Evolutionary conservation across 2,113 vertebrate species (phyloP), one percentile per base, ranked within the genome.

Genomic region (Nansenia antarctica): DNA sequence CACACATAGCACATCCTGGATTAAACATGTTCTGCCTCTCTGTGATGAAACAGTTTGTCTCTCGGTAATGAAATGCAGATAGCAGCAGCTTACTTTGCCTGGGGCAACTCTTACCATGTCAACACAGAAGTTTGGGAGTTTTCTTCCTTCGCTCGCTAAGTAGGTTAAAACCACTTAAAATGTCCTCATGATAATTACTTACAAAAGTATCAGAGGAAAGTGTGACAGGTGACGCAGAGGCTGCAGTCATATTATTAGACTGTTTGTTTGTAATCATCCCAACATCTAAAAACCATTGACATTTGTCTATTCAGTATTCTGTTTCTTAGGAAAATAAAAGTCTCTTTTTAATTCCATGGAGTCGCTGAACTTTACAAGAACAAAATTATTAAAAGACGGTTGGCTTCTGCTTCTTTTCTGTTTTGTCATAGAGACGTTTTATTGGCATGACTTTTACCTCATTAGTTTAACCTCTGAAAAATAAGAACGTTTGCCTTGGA

Each of bases 121-220:
- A 86, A 81, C 81, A 75, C 79, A 70, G 74, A 82, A 85, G 83
- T 83, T 82, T 76, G 77, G 67, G 78, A 81, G 77, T 59, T 76
- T 75, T 74, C 70, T 62, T 57, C 65, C 74, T 53, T 82, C 72
- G 72, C 64, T 77, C 76, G 66, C 64, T 82, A 86, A 84, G 77
- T 84, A 77, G 79, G 79, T 82, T 80, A 80, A 58, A 49, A 72
- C 62, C 65, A 62, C 63, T 82, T 11, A 30, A 52, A 26, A 73
- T 65, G 72, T 30, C 53, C 8, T 26, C 35, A 69, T 39, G 42
- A 6, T 49, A 49, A 80, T 65, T 35, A 75, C 71, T 24, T 53
- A 35, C 20, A 39, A 12, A 32, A 59, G 52, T 37, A 54, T 7
- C 1, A 22, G 9, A 47, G 60, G n/a, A 53, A 24, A 42, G 65